Conservation (phyloP, 2,113 vertebrate species). For the Catharus fuscescens region DNA sequence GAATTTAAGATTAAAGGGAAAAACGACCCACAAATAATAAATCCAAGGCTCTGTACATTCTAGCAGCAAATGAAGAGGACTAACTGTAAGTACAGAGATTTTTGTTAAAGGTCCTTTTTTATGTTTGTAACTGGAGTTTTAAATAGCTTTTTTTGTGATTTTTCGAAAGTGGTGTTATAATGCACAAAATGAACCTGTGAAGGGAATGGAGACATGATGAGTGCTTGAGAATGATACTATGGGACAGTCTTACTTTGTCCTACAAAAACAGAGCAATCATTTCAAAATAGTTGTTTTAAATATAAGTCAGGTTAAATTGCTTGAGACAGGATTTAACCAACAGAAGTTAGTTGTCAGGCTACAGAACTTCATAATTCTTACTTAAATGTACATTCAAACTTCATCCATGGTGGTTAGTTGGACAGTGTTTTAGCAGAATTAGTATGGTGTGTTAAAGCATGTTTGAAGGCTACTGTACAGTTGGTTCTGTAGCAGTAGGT, state of each 20-base stretch:
- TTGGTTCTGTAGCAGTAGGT: not conserved
- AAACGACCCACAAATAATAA: not conserved
- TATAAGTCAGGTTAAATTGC: not conserved
- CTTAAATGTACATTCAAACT: not conserved
- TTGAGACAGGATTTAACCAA: not conserved
- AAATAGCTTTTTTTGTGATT: not conserved
- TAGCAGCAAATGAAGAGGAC: not conserved
- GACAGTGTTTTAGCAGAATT: not conserved
- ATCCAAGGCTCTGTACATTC: not conserved
- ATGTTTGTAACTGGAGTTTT: not conserved
- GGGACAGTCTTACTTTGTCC: not conserved
- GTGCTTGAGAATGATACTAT: not conserved
- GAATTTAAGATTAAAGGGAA: slow-evolving; percentile 30
- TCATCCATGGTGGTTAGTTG: not conserved
- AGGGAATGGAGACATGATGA: not conserved
- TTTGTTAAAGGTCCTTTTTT: not conserved
- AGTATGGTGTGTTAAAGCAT: not conserved
- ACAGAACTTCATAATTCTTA: not conserved
- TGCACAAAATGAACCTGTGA: not conserved
- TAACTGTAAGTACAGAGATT: not conserved
- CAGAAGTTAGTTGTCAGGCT: not conserved
- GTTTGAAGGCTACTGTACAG: not conserved
- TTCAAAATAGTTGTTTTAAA: not conserved
- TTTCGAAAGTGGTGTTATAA: not conserved
- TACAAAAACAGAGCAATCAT: not conserved